Base-by-base conservation (phyloP, 1,140 invertebrate species). In the Saccostrea cuccullata region DNA sequence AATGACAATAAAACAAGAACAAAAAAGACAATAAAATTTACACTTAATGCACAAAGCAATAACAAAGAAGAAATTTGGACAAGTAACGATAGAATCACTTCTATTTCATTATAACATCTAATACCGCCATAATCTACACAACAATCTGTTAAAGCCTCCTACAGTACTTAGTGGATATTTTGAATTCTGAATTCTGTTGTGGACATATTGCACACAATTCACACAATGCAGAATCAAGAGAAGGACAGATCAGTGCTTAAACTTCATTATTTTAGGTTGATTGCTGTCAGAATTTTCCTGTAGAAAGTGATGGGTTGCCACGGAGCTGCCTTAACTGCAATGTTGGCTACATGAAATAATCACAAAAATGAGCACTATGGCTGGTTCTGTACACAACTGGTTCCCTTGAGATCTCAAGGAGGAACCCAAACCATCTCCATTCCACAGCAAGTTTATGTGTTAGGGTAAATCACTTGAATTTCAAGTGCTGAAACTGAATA, bases 21-120 rank as follows among this genome's bases (percentile, higher is more conserved):
- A 77, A 77, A 47, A 47, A 47, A 47, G 70, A 77, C 23, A 23
- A 77, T 30, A 77, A 77, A 77, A 77, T 9, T 77, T 36, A 77
- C 70, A 77, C 70, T 77, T 77, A 77, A 77, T 77, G 70, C 70
- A 77, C 70, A 77, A 77, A 77, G 70, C 70, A 77, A 26, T 77
- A 77, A 77, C 70, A 77, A 64, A 64, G 70, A 12, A 77, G 70
- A 77, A 30, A 26, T 77, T 30, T 15, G 70, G 70, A 77, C 70
- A 36, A 36, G 11, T 77, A 77, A 77, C 70, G 30, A 77, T 77
- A 77, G 26, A 77, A 30, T 77, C 26, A 77, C 26, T 77, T 30
- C 70, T 77, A 77, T 77, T 77, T 30, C 30, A 77, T 36, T 13
- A 77, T 23, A 77, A 77, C 70, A 77, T 77, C 70, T 26, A 77